Percentiles rank a stretch among this genome's conserved stretches.
phyloP scores from a whole-genome alignment of 2,797 vertebrate genomes.

The Petrocephalus schoutedeni region DNA sequence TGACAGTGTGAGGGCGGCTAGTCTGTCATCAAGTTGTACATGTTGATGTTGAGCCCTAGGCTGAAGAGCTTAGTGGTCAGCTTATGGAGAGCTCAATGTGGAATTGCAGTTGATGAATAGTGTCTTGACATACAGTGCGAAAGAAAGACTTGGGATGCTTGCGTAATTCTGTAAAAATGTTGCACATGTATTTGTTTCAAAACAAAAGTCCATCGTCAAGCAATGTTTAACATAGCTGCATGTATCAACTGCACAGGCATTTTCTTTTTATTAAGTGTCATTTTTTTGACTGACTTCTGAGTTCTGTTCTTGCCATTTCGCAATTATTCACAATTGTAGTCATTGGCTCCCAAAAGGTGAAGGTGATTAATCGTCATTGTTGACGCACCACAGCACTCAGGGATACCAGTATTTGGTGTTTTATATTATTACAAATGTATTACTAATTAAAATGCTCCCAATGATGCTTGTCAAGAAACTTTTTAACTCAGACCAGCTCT shows the following conservation, averaged over 20 bases:
- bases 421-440: neutral
- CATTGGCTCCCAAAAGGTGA: neutral
- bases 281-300: neutral
- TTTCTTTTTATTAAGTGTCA: neutral
- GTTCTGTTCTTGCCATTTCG: neutral
- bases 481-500: neutral
- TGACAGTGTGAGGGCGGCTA: neutral
- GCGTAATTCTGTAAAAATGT: neutral
- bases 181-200: neutral
- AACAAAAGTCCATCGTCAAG: neutral
- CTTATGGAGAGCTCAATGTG: neutral
- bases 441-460: neutral
- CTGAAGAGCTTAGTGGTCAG: neutral
- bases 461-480: neutral
- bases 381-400: neutral
- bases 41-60: neutral
- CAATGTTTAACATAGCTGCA: neutral
- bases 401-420: neutral
- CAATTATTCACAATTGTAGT: neutral
- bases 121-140: neutral
- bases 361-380: too few species aligned
- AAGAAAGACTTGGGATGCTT: neutral
- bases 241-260: neutral
- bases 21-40: neutral
- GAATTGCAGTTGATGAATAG: neutral